A percentile compares a stretch with the other conserved stretches of the same genome.
These are phyloP conservation scores for Argyrosomus regius DNA, from an alignment of 2,797 vertebrate genomes.

Conservation along the genomic window DNA sequence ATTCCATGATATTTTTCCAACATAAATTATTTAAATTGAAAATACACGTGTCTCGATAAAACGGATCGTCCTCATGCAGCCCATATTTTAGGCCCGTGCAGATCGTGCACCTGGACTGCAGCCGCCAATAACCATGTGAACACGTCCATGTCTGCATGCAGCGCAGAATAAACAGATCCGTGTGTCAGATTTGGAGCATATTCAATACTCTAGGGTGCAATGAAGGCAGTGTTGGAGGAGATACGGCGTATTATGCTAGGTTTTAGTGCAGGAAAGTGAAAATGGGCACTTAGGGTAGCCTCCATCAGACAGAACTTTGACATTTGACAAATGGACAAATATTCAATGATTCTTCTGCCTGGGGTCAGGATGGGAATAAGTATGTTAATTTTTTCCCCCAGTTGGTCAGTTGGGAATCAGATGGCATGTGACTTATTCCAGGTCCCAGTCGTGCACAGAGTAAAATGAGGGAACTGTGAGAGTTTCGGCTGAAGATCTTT, in stretches of 20 bases:
- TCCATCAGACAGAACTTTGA: neutral
- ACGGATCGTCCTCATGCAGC: neutral
- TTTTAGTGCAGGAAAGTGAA: neutral
- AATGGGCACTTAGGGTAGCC: too few species aligned
- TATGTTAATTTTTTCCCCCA: neutral
- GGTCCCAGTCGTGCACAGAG: neutral
- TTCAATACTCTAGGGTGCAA: neutral
- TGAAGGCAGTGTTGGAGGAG: neutral
- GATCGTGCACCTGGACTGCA: neutral
- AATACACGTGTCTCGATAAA: neutral
- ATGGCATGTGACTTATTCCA: neutral
- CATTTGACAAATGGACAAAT: neutral
- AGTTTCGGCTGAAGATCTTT: neutral
- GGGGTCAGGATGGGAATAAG: neutral
- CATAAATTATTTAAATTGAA: neutral
- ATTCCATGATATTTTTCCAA: neutral
- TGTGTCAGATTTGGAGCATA: neutral
- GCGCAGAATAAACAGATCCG: neutral
- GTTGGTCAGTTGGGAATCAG: neutral
- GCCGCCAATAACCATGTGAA: neutral
- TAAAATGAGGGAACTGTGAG: neutral
- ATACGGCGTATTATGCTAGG: neutral
- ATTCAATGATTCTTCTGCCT: neutral
- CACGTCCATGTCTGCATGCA: neutral
- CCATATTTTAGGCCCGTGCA: neutral